Base-by-base conservation (phyloP, 2,113 vertebrate species). In the Burhinus oedicnemus region DNA sequence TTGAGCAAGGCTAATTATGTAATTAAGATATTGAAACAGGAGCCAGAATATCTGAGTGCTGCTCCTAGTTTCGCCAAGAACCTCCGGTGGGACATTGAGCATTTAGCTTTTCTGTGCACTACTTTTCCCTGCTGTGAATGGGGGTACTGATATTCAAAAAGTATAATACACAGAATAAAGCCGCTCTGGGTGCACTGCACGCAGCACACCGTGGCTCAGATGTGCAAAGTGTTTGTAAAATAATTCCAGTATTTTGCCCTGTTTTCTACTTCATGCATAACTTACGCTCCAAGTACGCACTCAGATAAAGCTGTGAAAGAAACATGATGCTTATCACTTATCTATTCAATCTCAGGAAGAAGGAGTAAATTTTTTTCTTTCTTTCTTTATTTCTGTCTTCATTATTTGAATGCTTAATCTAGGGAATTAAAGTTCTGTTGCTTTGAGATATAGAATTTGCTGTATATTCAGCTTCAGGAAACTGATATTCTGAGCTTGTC, bases 11-110 rank as follows among this genome's bases (percentile, higher is more conserved):
- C 89, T 97, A 96, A 93, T 97, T 97, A 93, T 90, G 87, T 95
- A 97, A 97, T 97, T 97, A 96, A 97, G 94, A 95, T 92, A 91
- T 54, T 93, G 93, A 97, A 95, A 97, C 87, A 95, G 87, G 45
- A 96, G 91, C 93, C 94, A 95, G 89, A 93, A 89, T 85, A 91
- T 96, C 81, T 85, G 78, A 91, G 87, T 81, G 74, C 80, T 89
- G 77, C 49, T 97, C 89, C 79, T 69, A 65, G 66, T 93, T 97
- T 87, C 4, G 1, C 89, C 87, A 94, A 88, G 94, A 93, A 82
- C 52, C 87, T 92, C 81, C 22, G 1, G 70, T 85, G 87, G 91
- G 83, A 92, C 83, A 61, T 85, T 91, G 82, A 70, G 74, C 88
- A 70, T 94, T 90, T 93, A 89, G 89, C 65, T 92, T 91, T 94